These are phyloP conservation scores for Bucco capensis DNA, from an alignment of 2,113 vertebrate genomes.

Conservation along the genomic window DNA sequence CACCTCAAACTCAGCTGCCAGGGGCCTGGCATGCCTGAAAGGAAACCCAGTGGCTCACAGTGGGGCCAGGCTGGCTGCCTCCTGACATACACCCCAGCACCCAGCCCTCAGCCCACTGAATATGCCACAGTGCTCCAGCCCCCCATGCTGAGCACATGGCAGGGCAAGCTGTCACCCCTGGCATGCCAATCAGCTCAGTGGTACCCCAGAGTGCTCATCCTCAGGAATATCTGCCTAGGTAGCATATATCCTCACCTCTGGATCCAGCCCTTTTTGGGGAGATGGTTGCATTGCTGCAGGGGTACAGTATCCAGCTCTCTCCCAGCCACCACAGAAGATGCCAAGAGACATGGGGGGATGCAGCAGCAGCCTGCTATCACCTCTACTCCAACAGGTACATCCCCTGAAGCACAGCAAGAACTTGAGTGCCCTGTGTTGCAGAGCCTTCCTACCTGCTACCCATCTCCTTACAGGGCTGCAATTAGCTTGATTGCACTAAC, in stretches of 20 bases:
- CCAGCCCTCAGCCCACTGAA: not conserved
- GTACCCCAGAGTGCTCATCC: fast-evolving
- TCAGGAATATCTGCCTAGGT: not conserved
- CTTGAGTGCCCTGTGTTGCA: not conserved
- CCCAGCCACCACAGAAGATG: not conserved
- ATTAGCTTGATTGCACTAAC: not conserved
- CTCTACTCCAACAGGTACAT: not conserved
- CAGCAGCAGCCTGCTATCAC: not conserved
- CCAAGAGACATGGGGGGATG: not conserved
- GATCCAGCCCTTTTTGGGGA: not conserved
- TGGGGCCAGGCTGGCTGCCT: fast-evolving
- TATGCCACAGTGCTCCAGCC: not conserved
- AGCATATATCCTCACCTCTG: fast-evolving
- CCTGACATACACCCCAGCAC: fast-evolving
- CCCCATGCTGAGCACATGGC: fast-evolving
- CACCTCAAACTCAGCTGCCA: slow-evolving; percentile 18
- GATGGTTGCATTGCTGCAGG: not conserved
- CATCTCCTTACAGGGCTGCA: not conserved
- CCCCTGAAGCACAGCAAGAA: not conserved
- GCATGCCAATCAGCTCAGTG: not conserved
- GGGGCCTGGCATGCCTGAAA: not conserved
- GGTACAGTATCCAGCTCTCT: not conserved
- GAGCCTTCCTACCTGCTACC: not conserved
- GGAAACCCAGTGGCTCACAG: fast-evolving
- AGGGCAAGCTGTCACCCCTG: fast-evolving